Evolutionary conservation across 2,113 vertebrate species (phyloP).

Genomic region (Ophthalmolycus amberensis): DNA sequence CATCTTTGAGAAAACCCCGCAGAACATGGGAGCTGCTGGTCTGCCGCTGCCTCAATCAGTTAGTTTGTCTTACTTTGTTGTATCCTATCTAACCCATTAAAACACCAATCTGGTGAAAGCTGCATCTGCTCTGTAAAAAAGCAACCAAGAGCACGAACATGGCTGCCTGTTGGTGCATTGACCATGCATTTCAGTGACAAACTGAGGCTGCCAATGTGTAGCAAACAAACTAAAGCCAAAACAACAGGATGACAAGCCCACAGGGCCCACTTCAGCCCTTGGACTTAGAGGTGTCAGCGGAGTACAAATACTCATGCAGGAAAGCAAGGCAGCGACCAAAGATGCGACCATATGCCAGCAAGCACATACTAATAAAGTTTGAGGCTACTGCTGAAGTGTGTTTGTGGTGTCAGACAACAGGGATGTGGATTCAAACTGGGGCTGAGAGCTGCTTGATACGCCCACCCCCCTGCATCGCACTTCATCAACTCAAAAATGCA

Average conservation of each 20-base stretch:
- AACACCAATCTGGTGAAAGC: neutral
- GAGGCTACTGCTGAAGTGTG: slow-evolving; percentile 16
- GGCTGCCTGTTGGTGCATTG: slow-evolving; percentile 7
- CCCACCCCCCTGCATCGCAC: slow-evolving; percentile 21
- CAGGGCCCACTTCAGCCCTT: neutral
- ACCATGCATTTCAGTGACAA: slow-evolving; percentile 8
- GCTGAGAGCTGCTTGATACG: slow-evolving; percentile 37
- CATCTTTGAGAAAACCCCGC: no score
- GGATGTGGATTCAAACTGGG: slow-evolving; percentile 14
- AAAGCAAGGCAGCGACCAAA: slow-evolving; percentile 6
- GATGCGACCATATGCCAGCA: neutral
- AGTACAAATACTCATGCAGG: slow-evolving; percentile 1
- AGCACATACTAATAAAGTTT: neutral
- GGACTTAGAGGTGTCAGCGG: slow-evolving; percentile 5
- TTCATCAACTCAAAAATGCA: slow-evolving; percentile 34
- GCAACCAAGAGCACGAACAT: neutral
- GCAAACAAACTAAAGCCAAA: slow-evolving; percentile 13
- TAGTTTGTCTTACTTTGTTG: neutral
- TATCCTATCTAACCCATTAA: neutral
- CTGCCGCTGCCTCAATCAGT: neutral
- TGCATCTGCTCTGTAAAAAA: neutral
- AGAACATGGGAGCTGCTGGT: neutral
- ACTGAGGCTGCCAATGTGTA: neutral
- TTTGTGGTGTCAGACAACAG: slow-evolving; percentile 10
- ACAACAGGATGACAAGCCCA: slow-evolving; percentile 14